phyloP scores from a whole-genome alignment of 2,113 vertebrate species.

The Loxodonta africana region DNA sequence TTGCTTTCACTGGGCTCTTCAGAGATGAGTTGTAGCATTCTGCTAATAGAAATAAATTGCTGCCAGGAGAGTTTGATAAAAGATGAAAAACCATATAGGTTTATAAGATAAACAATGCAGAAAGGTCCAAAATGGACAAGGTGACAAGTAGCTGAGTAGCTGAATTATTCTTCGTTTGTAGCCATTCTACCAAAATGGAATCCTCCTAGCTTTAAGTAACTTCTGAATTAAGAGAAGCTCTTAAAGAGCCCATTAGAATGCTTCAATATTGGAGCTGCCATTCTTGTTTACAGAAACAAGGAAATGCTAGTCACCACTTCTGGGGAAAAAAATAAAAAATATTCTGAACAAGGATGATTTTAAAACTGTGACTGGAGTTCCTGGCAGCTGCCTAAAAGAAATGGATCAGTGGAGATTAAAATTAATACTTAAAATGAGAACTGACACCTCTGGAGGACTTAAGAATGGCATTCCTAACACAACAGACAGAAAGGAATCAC shows the following conservation, averaged over 20 bases:
- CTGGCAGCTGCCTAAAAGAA: neutral
- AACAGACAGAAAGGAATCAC: neutral
- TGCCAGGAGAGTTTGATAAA: slow-evolving; percentile 60
- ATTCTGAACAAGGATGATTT: slow-evolving; percentile 2
- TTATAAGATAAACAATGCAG: slow-evolving; percentile 32
- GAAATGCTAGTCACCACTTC: neutral
- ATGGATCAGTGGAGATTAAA: neutral
- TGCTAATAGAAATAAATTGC: slow-evolving; percentile 43
- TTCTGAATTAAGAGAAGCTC: slow-evolving; percentile 64
- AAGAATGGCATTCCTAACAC: neutral
- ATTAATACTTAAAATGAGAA: neutral
- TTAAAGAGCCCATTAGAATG: slow-evolving; percentile 54
- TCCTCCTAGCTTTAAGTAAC: slow-evolving; percentile 32
- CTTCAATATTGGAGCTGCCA: slow-evolving; percentile 35
- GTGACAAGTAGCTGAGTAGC: slow-evolving; percentile 41
- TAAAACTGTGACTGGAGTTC: neutral
- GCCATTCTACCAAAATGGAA: slow-evolving; percentile 37
- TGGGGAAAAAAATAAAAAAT: neutral
- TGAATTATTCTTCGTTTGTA: slow-evolving; percentile 55
- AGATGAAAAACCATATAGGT: slow-evolving; percentile 38
- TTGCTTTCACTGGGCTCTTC: slow-evolving; percentile 47
- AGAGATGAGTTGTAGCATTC: slow-evolving; percentile 51
- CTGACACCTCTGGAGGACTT: neutral
- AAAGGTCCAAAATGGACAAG: slow-evolving; percentile 34
- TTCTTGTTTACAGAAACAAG: slow-evolving; percentile 42